Percentiles rank a stretch among this genome's conserved stretches.
These are phyloP conservation scores for Ammodytes dubius DNA, from an alignment of 2,113 vertebrate genomes.

Conservation along the genomic window DNA sequence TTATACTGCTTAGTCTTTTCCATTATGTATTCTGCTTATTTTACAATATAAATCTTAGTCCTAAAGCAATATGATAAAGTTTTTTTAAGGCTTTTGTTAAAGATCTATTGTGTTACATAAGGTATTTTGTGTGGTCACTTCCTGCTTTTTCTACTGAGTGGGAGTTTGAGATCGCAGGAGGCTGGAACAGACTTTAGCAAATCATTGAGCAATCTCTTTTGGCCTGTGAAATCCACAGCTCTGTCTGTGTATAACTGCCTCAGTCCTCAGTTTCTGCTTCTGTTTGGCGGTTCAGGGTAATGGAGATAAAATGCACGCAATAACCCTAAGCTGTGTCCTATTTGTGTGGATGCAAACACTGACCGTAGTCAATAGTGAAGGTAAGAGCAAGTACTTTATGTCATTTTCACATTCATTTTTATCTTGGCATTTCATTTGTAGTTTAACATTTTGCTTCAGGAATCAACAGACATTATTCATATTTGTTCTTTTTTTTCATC, in stretches of 20 bases:
- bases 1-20: not conserved
- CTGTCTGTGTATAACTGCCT: slow-evolving; percentile 6
- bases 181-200: slow-evolving; percentile 50
- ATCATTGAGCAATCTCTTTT: slow-evolving; percentile 56
- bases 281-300: slow-evolving; percentile 8
- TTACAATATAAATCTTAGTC: not conserved
- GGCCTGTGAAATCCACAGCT: slow-evolving; percentile 23
- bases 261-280: slow-evolving; percentile 18
- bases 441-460: not conserved
- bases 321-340: slow-evolving; percentile 37
- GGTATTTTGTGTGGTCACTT: slow-evolving; percentile 10
- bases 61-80: not conserved
- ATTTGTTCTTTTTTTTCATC: not conserved
- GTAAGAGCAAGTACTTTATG: slow-evolving; percentile 37
- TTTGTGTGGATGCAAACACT: slow-evolving; percentile 61
- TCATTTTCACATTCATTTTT: rapidly evolving
- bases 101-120: not conserved
- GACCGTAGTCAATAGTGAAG: slow-evolving; percentile 51
- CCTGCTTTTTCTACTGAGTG: not conserved
- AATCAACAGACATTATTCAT: not conserved
- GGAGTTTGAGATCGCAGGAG: slow-evolving; percentile 19
- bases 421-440: not conserved
- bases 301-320: slow-evolving; percentile 60
- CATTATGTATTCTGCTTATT: not conserved
- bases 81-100: not conserved